Percentiles rank a stretch among this genome's conserved stretches.
phyloP scores from a whole-genome alignment of 2,113 vertebrate species.

The Alectura lathami region DNA sequence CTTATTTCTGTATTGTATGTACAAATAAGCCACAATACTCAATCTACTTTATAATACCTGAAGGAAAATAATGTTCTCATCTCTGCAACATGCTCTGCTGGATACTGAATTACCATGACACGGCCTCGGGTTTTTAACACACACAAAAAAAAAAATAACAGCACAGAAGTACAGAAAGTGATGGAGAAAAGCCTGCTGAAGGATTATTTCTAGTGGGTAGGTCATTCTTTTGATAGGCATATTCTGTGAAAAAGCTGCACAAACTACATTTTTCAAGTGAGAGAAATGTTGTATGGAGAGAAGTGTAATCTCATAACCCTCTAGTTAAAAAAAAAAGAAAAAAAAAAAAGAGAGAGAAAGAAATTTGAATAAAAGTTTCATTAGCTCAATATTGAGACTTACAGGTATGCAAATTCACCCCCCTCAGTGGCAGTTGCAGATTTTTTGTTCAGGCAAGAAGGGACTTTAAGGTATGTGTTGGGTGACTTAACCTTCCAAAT shows the following conservation, averaged over 20 bases:
- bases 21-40: background rate
- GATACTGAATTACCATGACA: conserved; percentile 6
- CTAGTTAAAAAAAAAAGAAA: background rate
- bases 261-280: background rate
- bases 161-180: background rate
- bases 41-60: background rate
- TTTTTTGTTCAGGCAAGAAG: background rate
- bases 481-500: background rate
- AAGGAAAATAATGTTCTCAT: conserved; percentile 14
- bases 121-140: conserved; percentile 11
- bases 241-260: background rate
- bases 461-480: background rate
- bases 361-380: background rate
- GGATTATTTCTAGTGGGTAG: background rate
- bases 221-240: background rate
- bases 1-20: background rate
- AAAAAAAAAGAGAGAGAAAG: background rate
- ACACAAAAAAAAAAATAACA: background rate
- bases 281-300: background rate
- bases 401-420: background rate
- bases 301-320: background rate
- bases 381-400: background rate
- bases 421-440: background rate
- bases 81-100: background rate
- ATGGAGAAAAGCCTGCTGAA: background rate